Conservation (phyloP, 2,797 vertebrate genomes). For the Luscinia megarhynchos region DNA sequence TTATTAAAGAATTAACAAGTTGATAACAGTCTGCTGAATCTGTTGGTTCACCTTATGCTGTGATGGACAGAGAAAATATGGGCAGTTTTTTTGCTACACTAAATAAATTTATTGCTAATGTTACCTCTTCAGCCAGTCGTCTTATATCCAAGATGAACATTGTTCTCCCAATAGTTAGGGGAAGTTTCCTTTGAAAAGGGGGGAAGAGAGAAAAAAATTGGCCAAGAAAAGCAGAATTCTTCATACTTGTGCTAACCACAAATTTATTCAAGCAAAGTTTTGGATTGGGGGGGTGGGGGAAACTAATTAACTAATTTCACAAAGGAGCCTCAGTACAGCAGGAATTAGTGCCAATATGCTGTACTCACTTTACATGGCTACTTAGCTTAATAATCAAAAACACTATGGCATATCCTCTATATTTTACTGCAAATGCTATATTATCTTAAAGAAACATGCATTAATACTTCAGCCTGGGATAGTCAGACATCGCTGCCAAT, state of each 20-base stretch:
- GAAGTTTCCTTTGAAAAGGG: background rate
- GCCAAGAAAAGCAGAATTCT: constrained; percentile 42
- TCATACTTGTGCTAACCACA: constrained; percentile 37
- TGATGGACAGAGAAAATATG: background rate
- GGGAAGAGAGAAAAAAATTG: background rate
- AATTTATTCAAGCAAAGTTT: constrained; percentile 39
- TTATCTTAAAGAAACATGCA: constrained; percentile 52
- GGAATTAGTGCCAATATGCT: constrained; percentile 49
- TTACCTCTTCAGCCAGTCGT: background rate
- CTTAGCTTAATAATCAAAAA: constrained; percentile 60
- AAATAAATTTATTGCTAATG: background rate
- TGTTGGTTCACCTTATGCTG: background rate
- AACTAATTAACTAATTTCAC: constrained; percentile 68
- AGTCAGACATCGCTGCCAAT: background rate
- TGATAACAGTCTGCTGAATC: background rate
- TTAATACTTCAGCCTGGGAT: background rate
- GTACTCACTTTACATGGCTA: constrained; percentile 55
- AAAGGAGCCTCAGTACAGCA: constrained; percentile 50
- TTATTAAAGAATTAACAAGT: constrained; percentile 47
- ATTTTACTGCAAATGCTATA: background rate
- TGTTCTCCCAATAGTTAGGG: background rate
- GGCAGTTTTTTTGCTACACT: background rate
- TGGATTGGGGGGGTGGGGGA: background rate
- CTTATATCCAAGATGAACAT: background rate
- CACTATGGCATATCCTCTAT: background rate